These are phyloP conservation scores for Gnatocerus cornutus DNA, from an alignment of 2,888 invertebrate species.

Conservation along the genomic window DNA sequence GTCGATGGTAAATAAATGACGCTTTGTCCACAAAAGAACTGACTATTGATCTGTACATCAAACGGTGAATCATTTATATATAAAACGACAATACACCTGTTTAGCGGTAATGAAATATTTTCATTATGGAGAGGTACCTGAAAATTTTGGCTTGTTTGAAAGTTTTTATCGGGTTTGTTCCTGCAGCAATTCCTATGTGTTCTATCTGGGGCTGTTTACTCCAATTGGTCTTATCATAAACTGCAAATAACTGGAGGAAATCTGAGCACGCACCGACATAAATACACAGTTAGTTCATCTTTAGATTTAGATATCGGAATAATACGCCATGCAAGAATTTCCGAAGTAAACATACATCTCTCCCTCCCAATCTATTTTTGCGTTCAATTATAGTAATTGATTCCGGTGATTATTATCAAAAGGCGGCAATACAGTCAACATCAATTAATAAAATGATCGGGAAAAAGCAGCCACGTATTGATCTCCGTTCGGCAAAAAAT, in stretches of 20 bases:
- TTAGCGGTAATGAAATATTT: too few species aligned
- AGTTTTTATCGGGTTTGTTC: too few species aligned
- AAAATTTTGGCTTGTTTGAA: too few species aligned
- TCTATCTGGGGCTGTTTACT: constrained; percentile 3
- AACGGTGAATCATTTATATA: too few species aligned
- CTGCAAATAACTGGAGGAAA: constrained; percentile 18
- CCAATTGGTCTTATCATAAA: constrained; percentile 16
- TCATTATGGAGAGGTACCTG: too few species aligned
- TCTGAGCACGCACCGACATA: constrained; percentile 24
- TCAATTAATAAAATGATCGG: constrained; percentile 1
- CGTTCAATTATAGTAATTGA: constrained; percentile 27
- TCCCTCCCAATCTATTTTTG: neutral
- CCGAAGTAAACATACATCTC: too few species aligned
- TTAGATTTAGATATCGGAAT: constrained; percentile 12
- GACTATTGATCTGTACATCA: too few species aligned
- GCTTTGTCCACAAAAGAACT: too few species aligned
- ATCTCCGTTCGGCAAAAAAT: constrained; percentile 13
- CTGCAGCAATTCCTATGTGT: too few species aligned
- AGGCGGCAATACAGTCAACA: neutral
- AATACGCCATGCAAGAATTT: too few species aligned
- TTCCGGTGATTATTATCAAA: constrained; percentile 4
- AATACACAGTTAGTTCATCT: constrained; percentile 13
- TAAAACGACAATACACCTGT: too few species aligned
- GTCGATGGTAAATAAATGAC: too few species aligned
- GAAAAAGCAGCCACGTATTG: neutral